These are phyloP conservation scores for Lampropteryx suffumata DNA, from an alignment of 2,888 invertebrate species.

Conservation along the genomic window DNA sequence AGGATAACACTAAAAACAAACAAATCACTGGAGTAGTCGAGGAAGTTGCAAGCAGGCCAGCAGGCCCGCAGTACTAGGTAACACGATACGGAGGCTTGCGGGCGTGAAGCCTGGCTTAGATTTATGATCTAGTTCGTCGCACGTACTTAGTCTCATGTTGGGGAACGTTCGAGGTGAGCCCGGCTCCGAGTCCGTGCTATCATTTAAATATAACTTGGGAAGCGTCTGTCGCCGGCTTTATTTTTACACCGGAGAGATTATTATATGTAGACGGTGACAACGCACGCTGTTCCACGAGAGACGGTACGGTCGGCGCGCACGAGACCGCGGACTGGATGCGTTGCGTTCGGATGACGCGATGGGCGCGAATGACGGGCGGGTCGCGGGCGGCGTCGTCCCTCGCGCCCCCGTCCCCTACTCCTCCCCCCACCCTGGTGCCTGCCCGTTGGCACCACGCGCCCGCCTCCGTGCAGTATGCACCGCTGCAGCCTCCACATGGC, in stretches of 20 bases:
- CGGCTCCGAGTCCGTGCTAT: constrained; percentile 71
- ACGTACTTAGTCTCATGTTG: constrained; percentile 80
- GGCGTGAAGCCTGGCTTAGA: constrained; percentile 45
- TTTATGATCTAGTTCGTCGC: constrained; percentile 57
- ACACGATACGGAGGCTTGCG: constrained; percentile 44
- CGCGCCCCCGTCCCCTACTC: constrained; percentile 46
- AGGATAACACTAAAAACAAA: constrained; percentile 35
- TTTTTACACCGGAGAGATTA: constrained; percentile 73
- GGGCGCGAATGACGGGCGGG: constrained; percentile 60
- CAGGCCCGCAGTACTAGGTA: constrained; percentile 32
- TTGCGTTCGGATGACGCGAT: constrained; percentile 51
- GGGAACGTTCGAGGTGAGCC: constrained; percentile 67
- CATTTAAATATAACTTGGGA: constrained; percentile 81
- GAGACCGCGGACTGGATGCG: constrained; percentile 42
- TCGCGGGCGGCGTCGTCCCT: constrained; percentile 50
- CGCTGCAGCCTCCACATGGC: constrained; percentile 71
- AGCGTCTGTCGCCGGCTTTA: constrained; percentile 79
- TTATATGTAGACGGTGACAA: constrained; percentile 59
- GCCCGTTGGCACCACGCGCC: constrained; percentile 34
- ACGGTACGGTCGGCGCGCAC: constrained; percentile 40
- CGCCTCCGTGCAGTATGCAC: constrained; percentile 65
- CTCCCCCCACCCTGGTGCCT: constrained; percentile 31
- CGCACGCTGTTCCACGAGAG: constrained; percentile 61
- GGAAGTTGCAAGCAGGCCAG: constrained; percentile 27
- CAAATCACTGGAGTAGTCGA: constrained; percentile 33